Conservation (phyloP, 2,113 vertebrate species). For the Cnemophilus loriae region DNA sequence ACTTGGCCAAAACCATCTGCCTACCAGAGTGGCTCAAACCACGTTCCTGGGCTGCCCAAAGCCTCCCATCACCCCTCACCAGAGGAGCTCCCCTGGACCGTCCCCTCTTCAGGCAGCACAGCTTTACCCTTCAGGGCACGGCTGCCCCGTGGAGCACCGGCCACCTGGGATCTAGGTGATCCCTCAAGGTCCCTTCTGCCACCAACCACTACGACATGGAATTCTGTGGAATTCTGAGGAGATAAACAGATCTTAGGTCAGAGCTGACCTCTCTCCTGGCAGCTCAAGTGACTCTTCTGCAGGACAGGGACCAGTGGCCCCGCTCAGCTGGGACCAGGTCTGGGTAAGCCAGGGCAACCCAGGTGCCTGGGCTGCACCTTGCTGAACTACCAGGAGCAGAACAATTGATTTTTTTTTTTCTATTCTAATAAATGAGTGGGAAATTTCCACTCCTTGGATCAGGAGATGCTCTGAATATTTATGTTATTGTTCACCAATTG, state of each 20-base stretch:
- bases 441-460: neutral
- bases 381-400: neutral
- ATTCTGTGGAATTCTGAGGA: neutral
- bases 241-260: no score
- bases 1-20: fast-evolving
- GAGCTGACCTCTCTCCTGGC: neutral
- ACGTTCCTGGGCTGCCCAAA: neutral
- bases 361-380: fast-evolving
- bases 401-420: neutral
- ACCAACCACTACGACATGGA: fast-evolving
- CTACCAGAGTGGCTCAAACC: fast-evolving
- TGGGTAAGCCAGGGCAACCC: neutral
- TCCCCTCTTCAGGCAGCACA: neutral
- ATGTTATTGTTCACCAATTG: neutral
- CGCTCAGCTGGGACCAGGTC: fast-evolving
- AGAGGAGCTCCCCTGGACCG: neutral
- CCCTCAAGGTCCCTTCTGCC: neutral
- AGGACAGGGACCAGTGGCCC: neutral
- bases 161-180: neutral
- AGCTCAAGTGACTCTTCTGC: neutral
- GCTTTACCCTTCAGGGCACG: neutral
- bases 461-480: neutral
- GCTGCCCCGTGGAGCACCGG: fast-evolving
- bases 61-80: neutral
- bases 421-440: neutral